Evolutionary conservation across 2,797 vertebrate genomes (phyloP).

Genomic region (Neosilurus hyrtlii): DNA sequence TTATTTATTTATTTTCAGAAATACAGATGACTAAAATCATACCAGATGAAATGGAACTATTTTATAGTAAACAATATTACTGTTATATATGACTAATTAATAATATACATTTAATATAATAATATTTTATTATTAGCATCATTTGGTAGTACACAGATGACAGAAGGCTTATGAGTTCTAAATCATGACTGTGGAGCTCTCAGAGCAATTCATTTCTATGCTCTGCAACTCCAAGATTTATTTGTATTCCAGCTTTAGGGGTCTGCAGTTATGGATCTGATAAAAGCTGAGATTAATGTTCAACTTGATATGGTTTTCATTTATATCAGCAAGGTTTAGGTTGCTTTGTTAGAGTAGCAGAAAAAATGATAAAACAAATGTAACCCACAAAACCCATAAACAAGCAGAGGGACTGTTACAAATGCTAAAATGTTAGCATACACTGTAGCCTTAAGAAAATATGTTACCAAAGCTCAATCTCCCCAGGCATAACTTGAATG

Average conservation of each 20-base stretch:
- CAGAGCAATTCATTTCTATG: constrained; percentile 24
- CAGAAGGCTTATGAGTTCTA: constrained; percentile 10
- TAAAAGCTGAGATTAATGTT: constrained; percentile 21
- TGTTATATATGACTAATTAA: neutral
- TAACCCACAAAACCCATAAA: neutral
- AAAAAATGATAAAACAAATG: constrained; percentile 13
- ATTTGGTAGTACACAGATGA: neutral
- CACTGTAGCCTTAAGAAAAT: neutral
- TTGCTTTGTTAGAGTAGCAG: constrained; percentile 13
- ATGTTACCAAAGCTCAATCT: neutral
- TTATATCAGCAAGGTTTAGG: constrained; percentile 24
- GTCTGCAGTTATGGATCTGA: constrained; percentile 21
- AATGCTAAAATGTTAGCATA: neutral
- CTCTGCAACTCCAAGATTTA: constrained; percentile 20
- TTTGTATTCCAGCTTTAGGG: constrained; percentile 26
- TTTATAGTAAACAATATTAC: neutral
- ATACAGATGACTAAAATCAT: neutral
- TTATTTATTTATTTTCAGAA: no score
- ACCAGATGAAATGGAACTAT: neutral
- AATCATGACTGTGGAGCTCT: constrained; percentile 15
- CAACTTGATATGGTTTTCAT: constrained; percentile 23
- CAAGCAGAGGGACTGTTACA: neutral
- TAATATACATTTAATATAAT: neutral
- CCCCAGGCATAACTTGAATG: neutral
- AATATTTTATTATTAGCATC: neutral